These are phyloP conservation scores for Siphamia tubifer DNA, from an alignment of 2,113 vertebrate genomes.

Conservation along the genomic window DNA sequence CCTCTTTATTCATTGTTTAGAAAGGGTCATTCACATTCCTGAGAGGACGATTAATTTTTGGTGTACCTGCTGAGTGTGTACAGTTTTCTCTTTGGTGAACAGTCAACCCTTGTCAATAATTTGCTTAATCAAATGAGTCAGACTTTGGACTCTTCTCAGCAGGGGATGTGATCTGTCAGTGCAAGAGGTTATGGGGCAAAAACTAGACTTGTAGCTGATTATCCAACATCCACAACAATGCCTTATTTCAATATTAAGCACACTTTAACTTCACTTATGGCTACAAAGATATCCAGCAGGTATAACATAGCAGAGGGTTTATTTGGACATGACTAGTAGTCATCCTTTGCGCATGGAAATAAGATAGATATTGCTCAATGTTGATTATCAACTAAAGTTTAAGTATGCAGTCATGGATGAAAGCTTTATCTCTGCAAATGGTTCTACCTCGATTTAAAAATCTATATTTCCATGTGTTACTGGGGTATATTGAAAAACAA, in stretches of 20 bases:
- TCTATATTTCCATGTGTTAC: too few relatives aligned
- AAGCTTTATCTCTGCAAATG: too few relatives aligned
- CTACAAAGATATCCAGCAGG: background rate
- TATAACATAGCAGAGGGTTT: too few relatives aligned
- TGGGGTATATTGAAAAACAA: too few relatives aligned
- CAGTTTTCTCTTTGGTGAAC: background rate
- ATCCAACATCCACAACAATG: background rate
- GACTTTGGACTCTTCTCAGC: slow-evolving; percentile 67
- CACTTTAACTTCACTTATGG: background rate
- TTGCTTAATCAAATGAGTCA: slow-evolving; percentile 57
- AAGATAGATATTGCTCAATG: background rate
- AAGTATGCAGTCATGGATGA: too few relatives aligned
- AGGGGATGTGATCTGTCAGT: slow-evolving; percentile 35
- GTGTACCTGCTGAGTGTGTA: background rate
- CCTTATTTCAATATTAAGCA: background rate
- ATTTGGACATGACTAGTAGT: too few relatives aligned
- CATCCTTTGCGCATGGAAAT: background rate
- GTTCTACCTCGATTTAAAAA: too few relatives aligned
- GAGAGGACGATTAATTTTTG: background rate
- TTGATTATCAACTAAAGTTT: background rate
- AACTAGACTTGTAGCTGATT: background rate
- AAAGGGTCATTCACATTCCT: slow-evolving; percentile 33
- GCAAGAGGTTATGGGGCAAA: slow-evolving; percentile 12
- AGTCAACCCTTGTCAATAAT: slow-evolving; percentile 66
- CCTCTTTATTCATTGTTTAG: slow-evolving; percentile 17